phyloP scores from a whole-genome alignment of 1,140 invertebrate species.

The Trichonephila clavata region DNA sequence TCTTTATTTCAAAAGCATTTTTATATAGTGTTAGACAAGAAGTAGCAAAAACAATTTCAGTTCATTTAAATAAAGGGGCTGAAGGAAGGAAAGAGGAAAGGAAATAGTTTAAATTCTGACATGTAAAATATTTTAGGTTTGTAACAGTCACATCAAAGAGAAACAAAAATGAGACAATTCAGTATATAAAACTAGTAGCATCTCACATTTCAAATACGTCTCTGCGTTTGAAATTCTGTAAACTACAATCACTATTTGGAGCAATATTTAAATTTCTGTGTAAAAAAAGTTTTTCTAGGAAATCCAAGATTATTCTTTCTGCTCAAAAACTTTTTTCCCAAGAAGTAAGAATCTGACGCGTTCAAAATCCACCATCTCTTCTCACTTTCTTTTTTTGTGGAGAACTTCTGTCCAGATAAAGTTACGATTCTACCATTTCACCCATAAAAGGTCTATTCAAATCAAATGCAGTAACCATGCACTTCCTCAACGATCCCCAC shows the following conservation, averaged over 20 bases:
- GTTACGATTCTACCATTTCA: background rate
- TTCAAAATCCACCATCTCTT: background rate
- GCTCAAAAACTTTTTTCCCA: background rate
- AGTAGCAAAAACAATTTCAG: no score
- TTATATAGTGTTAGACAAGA: no score
- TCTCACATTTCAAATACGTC: background rate
- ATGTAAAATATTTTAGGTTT: no score
- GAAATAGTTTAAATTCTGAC: no score
- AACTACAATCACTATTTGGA: background rate
- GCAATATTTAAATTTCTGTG: background rate
- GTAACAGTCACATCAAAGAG: no score
- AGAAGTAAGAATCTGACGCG: background rate
- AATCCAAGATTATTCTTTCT: background rate
- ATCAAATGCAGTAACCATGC: slow-evolving; percentile 35
- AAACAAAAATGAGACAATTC: no score
- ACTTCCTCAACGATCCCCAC: slow-evolving; percentile 38
- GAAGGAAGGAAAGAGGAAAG: no score
- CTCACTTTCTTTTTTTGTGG: background rate
- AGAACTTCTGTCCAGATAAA: background rate
- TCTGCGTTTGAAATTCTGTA: background rate
- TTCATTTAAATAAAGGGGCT: no score
- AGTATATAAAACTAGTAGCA: background rate
- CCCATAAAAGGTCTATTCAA: slow-evolving; percentile 31
- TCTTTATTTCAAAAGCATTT: no score
- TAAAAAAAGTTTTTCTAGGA: background rate